Percentiles rank a stretch among this genome's conserved stretches.
Evolutionary conservation across 1,140 invertebrate species (phyloP).

Genomic region (Pollicipes pollicipes): DNA sequence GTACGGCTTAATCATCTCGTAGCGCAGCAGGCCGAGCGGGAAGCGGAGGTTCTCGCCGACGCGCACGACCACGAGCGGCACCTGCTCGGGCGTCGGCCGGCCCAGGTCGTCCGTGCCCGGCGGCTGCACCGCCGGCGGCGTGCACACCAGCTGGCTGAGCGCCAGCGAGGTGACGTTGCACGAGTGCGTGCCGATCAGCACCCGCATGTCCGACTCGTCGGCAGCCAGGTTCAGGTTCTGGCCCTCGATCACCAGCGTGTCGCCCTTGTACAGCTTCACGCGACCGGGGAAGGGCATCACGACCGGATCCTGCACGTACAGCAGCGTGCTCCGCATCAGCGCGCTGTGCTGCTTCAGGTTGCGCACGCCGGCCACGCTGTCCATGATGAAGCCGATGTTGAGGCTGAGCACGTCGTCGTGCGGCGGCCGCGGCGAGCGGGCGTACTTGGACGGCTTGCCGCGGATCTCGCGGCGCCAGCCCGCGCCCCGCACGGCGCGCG

Average conservation of each 20-base stretch:
- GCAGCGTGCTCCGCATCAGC: conserved; percentile 51
- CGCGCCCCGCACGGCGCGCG: conserved; percentile 10
- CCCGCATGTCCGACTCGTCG: conserved; percentile 79
- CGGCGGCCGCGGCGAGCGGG: conserved; percentile 30
- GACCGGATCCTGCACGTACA: conserved; percentile 81
- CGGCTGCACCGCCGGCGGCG: conserved; percentile 70
- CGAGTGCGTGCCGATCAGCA: conserved; percentile 66
- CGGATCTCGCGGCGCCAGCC: conserved; percentile 1
- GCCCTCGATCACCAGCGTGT: conserved; percentile 87
- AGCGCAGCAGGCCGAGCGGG: conserved; percentile 44
- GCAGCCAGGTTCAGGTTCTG: conserved; percentile 77
- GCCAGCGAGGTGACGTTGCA: conserved; percentile 89
- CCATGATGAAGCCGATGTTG: conserved; percentile 82
- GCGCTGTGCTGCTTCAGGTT: conserved; percentile 76
- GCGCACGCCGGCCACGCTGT: conserved; percentile 70
- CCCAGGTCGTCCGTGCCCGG: conserved; percentile 67
- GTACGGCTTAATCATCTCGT: conserved; percentile 36
- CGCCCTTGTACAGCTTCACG: conserved; percentile 80
- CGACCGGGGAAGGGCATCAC: conserved; percentile 49
- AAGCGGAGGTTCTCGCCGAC: conserved; percentile 71
- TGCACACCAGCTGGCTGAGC: conserved; percentile 69
- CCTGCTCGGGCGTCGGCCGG: conserved; percentile 46
- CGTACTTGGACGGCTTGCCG: background rate
- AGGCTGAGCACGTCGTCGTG: conserved; percentile 25
- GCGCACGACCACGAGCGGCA: conserved; percentile 74